Evolutionary conservation across 2,888 invertebrate genomes (phyloP), one percentile per base, ranked within the genome.

Genomic region (Cryptocephalus primarius): DNA sequence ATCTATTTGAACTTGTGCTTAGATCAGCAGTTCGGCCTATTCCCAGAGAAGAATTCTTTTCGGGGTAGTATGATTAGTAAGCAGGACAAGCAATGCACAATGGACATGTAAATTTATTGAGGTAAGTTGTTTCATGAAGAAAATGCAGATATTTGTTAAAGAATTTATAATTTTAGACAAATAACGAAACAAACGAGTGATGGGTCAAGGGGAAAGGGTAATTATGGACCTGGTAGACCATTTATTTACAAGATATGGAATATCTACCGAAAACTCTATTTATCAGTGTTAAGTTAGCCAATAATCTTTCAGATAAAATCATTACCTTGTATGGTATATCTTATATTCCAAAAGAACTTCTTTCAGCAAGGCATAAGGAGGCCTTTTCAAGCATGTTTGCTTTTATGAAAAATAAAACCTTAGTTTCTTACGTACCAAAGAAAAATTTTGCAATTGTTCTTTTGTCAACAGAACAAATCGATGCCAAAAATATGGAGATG

Each of bases 401-500:
- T n/a, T 54, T 52, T 48, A 46, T 41, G 38, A 44, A 48, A 41
- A 34, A 51, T 41, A 40, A 42, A 40, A 53, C 45, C 1, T 33
- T 48, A 42, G 51, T 51, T 41, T 53, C 52, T 8, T 54, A 53
- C 44, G 48, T 52, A 13, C 49, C 45, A 10, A 47, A 47, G 42
- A 46, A 41, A 41, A 41, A 41, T 41, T 22, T 11, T 8, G 46
- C 47, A 41, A 12, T 9, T 22, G 12, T 41, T 41, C 41, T 41
- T 41, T 41, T 41, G 32, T 41, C 32, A 48, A 50, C 39, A 46
- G 49, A 46, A 46, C 48, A 12, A 9, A 34, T 34, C 34, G 34
- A 34, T 34, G 34, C 9, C 34, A 34, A 34, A 34, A 34, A 34
- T 40, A 43, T 47, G 54, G 46, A 40, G 50, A 48, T 39, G 34